These are phyloP conservation scores for Drosophila triauraria DNA, from an alignment of 1,140 invertebrate species.

Conservation along the genomic window DNA sequence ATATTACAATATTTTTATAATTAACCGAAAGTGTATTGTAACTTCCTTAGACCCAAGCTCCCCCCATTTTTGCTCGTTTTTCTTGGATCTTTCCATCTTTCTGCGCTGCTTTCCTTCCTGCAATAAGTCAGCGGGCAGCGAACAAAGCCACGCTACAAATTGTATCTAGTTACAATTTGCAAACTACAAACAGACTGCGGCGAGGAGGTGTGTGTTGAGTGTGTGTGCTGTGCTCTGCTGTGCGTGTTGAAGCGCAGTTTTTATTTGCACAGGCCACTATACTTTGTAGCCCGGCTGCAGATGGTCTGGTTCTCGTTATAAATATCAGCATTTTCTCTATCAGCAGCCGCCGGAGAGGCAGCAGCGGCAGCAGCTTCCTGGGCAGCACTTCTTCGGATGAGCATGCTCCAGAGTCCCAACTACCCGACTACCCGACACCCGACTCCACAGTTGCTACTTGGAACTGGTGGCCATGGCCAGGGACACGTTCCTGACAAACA, in stretches of 20 bases:
- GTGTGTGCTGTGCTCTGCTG: slow-evolving; percentile 45
- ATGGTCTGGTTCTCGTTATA: slow-evolving; percentile 50
- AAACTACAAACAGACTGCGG: slow-evolving; percentile 75
- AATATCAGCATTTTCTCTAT: slow-evolving; percentile 42
- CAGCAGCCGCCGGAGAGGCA: slow-evolving; percentile 1
- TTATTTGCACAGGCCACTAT: slow-evolving; percentile 60
- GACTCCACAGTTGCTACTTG: not conserved
- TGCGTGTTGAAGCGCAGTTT: slow-evolving; percentile 81
- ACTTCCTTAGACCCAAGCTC: fast-evolving
- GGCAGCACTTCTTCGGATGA: slow-evolving; percentile 54
- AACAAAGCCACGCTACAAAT: slow-evolving; percentile 82
- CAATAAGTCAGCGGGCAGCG: slow-evolving; percentile 77
- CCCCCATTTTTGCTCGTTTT: slow-evolving; percentile 10
- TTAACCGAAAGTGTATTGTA: not conserved
- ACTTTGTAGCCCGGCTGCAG: slow-evolving; percentile 44
- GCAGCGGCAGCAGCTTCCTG: slow-evolving; percentile 19
- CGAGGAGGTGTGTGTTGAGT: not conserved
- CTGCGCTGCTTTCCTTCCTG: slow-evolving; percentile 68
- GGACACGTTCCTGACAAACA: slow-evolving; percentile 60
- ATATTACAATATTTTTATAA: no score
- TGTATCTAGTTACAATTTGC: slow-evolving; percentile 84
- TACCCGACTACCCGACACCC: not conserved
- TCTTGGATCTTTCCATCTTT: slow-evolving; percentile 42
- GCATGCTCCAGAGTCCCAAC: slow-evolving; percentile 31
- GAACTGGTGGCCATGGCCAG: slow-evolving; percentile 27